Evolutionary conservation across 2,888 invertebrate species (phyloP).

Genomic region (Gymnosoma rotundatum): DNA sequence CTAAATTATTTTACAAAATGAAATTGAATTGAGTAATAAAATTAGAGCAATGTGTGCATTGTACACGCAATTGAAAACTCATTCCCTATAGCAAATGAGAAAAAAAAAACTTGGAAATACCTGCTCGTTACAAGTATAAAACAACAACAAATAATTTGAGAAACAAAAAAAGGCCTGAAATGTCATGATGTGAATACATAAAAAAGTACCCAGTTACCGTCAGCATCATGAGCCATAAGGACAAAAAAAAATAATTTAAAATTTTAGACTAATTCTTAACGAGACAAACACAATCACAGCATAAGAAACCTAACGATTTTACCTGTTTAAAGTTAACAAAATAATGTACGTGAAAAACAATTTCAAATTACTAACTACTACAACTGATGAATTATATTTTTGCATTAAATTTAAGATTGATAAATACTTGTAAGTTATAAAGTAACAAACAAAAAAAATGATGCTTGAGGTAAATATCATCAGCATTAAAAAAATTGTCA

Average conservation of each 20-base stretch:
- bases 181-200: constrained; percentile 14
- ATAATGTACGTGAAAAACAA: constrained; percentile 10
- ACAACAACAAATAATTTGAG: neutral
- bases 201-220: constrained; percentile 33
- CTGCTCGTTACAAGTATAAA: constrained; percentile 5
- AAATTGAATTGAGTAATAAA: constrained; percentile 53
- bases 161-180: neutral
- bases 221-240: neutral
- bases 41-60: constrained; percentile 52
- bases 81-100: constrained; percentile 6
- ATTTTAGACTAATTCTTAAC: neutral
- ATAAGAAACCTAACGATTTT: constrained; percentile 9
- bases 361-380: constrained; percentile 28
- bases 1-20: constrained; percentile 5
- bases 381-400: constrained; percentile 23
- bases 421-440: constrained; percentile 3
- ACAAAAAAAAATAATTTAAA: constrained; percentile 7
- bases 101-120: constrained; percentile 20
- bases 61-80: constrained; percentile 43
- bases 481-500: constrained; percentile 5
- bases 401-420: constrained; percentile 20
- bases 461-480: constrained; percentile 19
- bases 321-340: constrained; percentile 22
- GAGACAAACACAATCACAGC: neutral
- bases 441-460: neutral